Conservation (phyloP, 2,797 vertebrate species). For the Trematomus bernacchii region DNA sequence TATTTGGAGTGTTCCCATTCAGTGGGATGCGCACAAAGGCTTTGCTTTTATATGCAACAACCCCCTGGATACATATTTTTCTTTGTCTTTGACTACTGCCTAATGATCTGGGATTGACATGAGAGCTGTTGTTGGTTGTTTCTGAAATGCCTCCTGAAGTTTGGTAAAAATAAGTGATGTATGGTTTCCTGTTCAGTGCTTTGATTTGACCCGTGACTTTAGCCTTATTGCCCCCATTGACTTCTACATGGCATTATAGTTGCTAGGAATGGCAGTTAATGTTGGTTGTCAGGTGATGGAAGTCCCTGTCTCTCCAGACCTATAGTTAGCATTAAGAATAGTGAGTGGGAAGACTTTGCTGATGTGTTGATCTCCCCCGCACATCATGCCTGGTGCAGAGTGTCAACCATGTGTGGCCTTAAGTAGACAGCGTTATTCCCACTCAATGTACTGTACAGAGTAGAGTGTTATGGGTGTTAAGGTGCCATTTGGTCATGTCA, state of each 20-base stretch:
- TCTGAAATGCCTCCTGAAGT: constrained; percentile 16
- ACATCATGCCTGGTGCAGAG: constrained; percentile 5
- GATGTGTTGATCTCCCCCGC: neutral
- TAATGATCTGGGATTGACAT: constrained; percentile 51
- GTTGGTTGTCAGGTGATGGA: constrained; percentile 12
- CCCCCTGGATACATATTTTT: constrained; percentile 24
- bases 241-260: neutral
- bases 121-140: constrained; percentile 17
- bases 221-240: neutral
- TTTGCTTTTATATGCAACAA: constrained; percentile 32
- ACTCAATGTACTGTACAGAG: neutral
- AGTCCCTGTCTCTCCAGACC: neutral
- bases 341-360: neutral
- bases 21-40: constrained; percentile 16
- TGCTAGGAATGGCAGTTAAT: neutral
- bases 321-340: constrained; percentile 7
- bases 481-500: constrained; percentile 8
- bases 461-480: constrained; percentile 11
- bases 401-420: neutral
- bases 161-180: neutral
- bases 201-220: constrained; percentile 12
- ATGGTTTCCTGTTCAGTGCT: constrained; percentile 4
- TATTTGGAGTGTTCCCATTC: constrained; percentile 11
- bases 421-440: neutral
- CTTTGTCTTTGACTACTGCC: constrained; percentile 17